Evolutionary conservation across 1,140 invertebrate species (phyloP), one percentile per base, ranked within the genome.

Genomic region (Dysdera silvatica): DNA sequence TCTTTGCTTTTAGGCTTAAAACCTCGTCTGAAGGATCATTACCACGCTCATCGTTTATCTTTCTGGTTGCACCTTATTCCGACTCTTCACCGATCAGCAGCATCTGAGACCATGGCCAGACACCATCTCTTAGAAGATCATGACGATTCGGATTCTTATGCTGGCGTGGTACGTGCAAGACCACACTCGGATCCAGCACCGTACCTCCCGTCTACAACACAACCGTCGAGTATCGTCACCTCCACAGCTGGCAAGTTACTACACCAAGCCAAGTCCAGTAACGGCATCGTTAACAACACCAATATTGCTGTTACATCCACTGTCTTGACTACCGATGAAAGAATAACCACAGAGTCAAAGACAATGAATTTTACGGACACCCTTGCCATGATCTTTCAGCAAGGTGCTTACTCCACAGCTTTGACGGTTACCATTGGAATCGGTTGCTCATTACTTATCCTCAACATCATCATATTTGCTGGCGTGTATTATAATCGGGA

Each of bases 401-500:
- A 71, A 16, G 69, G 90, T 69, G 88, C 86, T 37, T 92, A 93
- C 74, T 91, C 88, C 0, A 91, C 90, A 0, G 90, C 90, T 0
- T 77, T 95, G 1, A 89, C 87, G n/a, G 86, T 95, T 3, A 95
- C 91, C 0, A 91, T 96, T 54, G 90, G 89, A 0, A 88, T 96
- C 2, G 94, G 94, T 0, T 92, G 89, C 72, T 86, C 89, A 43
- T 81, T 95, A 7, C 80, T 98, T 4, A 81, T 96, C 12, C 80
- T 97, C 2, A 98, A 98, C 74, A 84, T 96, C 8, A 80, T 96
- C 2, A 92, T 97, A 52, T 95, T 96, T 72, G 91, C 91, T 35
- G 91, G 32, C 12, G 91, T 96, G 37, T 95, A 94, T 73, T 91
- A 94, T 71, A 89, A 95, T 72, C 81, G 90, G 8, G 81, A 87